Conservation (phyloP, 2,888 invertebrate genomes). For the Entomobrya multifasciata region DNA sequence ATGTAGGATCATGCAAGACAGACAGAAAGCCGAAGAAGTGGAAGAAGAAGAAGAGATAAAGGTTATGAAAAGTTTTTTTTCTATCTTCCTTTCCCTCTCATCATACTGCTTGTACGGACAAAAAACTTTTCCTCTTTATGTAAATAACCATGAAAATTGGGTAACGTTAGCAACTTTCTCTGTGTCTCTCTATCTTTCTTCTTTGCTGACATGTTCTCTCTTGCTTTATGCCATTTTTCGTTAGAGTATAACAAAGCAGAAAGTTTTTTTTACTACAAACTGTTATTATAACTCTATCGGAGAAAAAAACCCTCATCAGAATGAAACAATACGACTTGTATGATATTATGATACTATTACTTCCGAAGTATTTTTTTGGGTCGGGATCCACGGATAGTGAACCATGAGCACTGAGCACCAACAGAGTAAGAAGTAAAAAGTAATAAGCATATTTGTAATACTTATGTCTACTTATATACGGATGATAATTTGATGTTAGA, state of each 20-base stretch:
- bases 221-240: constrained; percentile 28
- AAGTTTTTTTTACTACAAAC: constrained; percentile 22
- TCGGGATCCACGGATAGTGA: too few species aligned
- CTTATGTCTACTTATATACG: too few species aligned
- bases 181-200: not conserved
- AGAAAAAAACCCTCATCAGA: constrained; percentile 13
- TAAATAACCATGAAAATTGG: constrained; percentile 69
- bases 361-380: too few species aligned
- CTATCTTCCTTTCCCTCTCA: too few species aligned
- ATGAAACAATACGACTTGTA: constrained; percentile 35
- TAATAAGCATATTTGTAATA: too few species aligned
- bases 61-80: constrained; percentile 53
- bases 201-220: constrained; percentile 53
- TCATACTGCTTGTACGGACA: constrained; percentile 20
- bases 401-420: too few species aligned
- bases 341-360: too few species aligned
- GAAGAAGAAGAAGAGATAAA: constrained; percentile 35
- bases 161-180: constrained; percentile 51
- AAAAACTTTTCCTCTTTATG: constrained; percentile 61
- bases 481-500: too few species aligned
- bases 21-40: too few species aligned
- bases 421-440: too few species aligned
- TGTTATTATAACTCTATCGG: constrained; percentile 21
- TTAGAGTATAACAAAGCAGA: not conserved
- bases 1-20: constrained; percentile 27